phyloP scores from a whole-genome alignment of 2,113 vertebrate genomes.

The Heterotis niloticus region DNA sequence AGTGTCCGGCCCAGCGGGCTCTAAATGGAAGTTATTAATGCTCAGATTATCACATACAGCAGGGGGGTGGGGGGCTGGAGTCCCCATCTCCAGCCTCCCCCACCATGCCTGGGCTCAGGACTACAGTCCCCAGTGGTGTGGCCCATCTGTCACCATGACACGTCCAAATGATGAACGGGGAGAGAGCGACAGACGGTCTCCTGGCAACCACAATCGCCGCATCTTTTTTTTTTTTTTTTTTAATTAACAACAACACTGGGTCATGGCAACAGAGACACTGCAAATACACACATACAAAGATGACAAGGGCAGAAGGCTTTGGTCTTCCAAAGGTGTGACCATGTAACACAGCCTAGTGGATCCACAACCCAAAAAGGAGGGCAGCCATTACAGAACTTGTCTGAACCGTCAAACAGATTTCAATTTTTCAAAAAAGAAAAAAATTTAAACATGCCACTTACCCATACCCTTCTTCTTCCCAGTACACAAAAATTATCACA shows the following conservation, averaged over 20 bases:
- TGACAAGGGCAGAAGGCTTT: background rate
- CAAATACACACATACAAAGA: background rate
- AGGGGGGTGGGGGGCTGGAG: slow-evolving; percentile 33
- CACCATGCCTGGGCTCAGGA: slow-evolving; percentile 48
- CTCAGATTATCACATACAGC: slow-evolving; percentile 66
- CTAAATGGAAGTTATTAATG: slow-evolving; percentile 71
- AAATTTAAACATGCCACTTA: background rate
- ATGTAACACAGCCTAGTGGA: too few relatives aligned
- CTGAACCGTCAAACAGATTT: too few relatives aligned
- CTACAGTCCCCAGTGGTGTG: slow-evolving; percentile 60
- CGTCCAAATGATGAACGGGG: slow-evolving; percentile 47
- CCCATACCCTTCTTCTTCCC: background rate
- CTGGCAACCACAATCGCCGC: slow-evolving; percentile 39
- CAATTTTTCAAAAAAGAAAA: slow-evolving; percentile 8
- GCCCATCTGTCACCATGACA: slow-evolving; percentile 71
- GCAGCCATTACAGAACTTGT: too few relatives aligned
- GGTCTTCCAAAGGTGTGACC: too few relatives aligned
- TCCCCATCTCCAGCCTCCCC: slow-evolving; percentile 10
- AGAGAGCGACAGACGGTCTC: slow-evolving; percentile 55
- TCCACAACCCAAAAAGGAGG: too few relatives aligned
- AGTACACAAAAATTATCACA: background rate
- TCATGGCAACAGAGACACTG: background rate
- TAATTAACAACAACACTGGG: too few relatives aligned
- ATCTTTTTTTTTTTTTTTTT: background rate
- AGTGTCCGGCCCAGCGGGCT: slow-evolving; percentile 49